Evolutionary conservation across 1,140 invertebrate species (phyloP).

Genomic region (Drosophila ficusphila): DNA sequence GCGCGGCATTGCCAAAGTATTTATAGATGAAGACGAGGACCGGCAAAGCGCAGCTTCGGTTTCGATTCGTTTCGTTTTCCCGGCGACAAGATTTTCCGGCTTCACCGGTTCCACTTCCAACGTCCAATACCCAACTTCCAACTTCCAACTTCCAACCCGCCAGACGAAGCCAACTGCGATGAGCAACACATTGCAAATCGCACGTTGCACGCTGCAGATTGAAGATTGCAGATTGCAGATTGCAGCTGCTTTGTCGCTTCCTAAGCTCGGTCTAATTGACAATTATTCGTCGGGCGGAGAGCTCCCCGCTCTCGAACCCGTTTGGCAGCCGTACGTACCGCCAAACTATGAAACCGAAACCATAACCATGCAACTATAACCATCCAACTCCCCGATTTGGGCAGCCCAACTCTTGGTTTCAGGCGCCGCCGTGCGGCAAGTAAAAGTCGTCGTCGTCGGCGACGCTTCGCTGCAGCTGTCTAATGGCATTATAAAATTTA

Average conservation of each 20-base stretch:
- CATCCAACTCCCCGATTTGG: constrained; percentile 43
- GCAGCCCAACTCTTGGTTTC: constrained; percentile 71
- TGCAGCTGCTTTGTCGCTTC: constrained; percentile 58
- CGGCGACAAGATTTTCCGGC: constrained; percentile 80
- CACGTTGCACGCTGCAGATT: constrained; percentile 16
- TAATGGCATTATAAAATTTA: constrained; percentile 75
- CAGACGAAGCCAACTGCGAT: constrained; percentile 48
- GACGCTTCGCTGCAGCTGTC: constrained; percentile 54
- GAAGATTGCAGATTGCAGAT: constrained; percentile 19
- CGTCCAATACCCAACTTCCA: constrained; percentile 20
- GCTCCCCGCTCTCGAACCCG: constrained; percentile 40
- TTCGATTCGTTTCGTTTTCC: constrained; percentile 59
- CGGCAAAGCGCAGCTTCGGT: constrained; percentile 31
- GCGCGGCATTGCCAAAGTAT: constrained; percentile 74
- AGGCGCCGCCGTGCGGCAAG: constrained; percentile 49
- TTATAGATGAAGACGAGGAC: constrained; percentile 75
- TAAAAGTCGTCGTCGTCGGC: constrained; percentile 62
- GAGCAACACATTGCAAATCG: constrained; percentile 14
- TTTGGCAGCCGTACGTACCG: constrained; percentile 40
- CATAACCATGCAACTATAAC: background rate
- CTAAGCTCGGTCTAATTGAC: constrained; percentile 74
- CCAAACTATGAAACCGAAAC: constrained; percentile 2
- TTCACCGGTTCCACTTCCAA: constrained; percentile 60
- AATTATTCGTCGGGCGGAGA: constrained; percentile 54
- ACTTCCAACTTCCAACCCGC: constrained; percentile 6